Evolutionary conservation across 1,140 invertebrate genomes (phyloP), one percentile per base, ranked within the genome.

Genomic region (Drosophila virilis): DNA sequence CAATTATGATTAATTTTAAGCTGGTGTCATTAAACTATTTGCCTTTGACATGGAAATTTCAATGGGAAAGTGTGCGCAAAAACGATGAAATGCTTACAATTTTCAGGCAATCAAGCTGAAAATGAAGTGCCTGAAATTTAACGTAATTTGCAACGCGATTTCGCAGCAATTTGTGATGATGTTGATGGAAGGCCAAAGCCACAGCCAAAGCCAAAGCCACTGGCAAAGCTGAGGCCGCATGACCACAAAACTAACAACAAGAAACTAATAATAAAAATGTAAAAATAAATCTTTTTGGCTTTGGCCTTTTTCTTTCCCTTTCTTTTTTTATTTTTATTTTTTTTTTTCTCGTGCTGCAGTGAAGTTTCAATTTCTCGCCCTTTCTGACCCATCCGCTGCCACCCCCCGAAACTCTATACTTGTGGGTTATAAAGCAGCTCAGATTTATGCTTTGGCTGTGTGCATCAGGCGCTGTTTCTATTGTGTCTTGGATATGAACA

Each of bases 221-320:
- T 17, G 62, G 15, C 32, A 12, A 22, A 55, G 78, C 78, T 78
- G 78, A 85, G 74, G 75, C 83, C 70, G 78, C 75, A 82, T 82
- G 83, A 85, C 82, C 81, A 71, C 78, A 86, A 77, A 86, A 74
- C 65, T 62, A 69, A 68, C 55, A 73, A 68, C 67, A 45, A 13
- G 48, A 82, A 85, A 85, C 82, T 88, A 82, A 85, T 85, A 85
- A 86, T 85, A 85, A 85, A 88, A 88, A 82, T 82, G 83, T 82
- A 88, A 78, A 85, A 88, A 88, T 85, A 85, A 88, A 85, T 88
- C 82, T 82, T 73, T 68, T 69, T 69, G 55, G 65, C 64, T 60
- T 59, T 52, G 28, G 46, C 22, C 13, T 42, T 64, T 12, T 35
- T 13, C 32, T 57, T 42, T 37, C 6, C 13, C 15, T 22, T 15